Percentiles rank a stretch among this genome's conserved stretches.
phyloP scores from a whole-genome alignment of 2,113 vertebrate species.

The Corythaeola cristata region DNA sequence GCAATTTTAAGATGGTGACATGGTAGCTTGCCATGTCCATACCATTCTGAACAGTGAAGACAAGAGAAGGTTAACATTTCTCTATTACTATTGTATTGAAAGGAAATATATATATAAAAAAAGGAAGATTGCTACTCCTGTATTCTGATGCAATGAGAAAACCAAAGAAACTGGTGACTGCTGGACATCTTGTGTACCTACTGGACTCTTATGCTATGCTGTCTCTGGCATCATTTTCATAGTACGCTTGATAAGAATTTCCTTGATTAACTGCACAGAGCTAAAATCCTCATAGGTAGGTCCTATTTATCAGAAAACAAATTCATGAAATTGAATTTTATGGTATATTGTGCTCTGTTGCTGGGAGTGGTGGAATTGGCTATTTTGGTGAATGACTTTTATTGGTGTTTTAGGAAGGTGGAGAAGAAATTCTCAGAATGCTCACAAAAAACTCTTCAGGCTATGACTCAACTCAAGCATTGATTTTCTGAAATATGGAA shows the following conservation, averaged over 20 bases:
- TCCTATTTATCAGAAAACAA: background rate
- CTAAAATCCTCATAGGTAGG: background rate
- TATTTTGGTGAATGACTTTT: background rate
- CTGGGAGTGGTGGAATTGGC: background rate
- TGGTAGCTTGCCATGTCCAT: background rate
- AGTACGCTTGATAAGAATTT: background rate
- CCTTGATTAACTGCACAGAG: background rate
- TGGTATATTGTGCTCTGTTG: background rate
- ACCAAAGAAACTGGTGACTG: background rate
- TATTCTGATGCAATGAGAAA: background rate
- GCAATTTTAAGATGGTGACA: background rate
- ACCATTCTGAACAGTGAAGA: background rate
- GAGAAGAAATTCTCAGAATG: background rate
- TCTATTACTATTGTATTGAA: background rate
- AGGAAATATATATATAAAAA: background rate
- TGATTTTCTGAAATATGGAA: background rate
- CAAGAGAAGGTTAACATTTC: background rate
- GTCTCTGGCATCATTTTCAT: background rate
- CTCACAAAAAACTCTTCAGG: background rate
- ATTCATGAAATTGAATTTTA: background rate
- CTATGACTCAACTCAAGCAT: background rate
- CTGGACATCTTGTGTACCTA: background rate
- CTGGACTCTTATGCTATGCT: background rate
- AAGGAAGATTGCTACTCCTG: background rate
- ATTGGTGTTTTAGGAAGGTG: background rate